Evolutionary conservation across 2,888 invertebrate species (phyloP), one percentile per base, ranked within the genome.

Genomic region (Crioceris asparagi): DNA sequence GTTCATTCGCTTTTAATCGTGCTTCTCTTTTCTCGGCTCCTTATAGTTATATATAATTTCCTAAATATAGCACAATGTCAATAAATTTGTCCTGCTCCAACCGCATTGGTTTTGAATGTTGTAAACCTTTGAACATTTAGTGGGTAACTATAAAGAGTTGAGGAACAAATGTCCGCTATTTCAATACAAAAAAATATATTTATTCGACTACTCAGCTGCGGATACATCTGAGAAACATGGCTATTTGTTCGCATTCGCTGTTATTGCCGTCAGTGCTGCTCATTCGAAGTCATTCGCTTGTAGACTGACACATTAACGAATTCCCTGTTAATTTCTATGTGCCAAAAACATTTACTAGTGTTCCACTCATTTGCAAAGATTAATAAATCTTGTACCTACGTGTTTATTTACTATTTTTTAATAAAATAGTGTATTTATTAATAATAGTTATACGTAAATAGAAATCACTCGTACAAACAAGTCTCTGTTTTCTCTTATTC

Each of bases 311-410:
- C 27, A 27, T 27, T 27, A 14, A 27, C 27, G 27, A n/a, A 11
- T 27, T 27, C 27, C 27, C 27, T 12, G 27, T 27, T 12, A 5
- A 27, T 5, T 27, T 27, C 12, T 15, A 27, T 27, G n/a, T 26
- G 26, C 8, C 26, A 26, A 26, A 26, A 26, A 26, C 26, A 26
- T 26, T 27, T 27, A 6, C 27, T 27, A 27, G 27, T 15, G 11
- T 12, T 27, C 12, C 27, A 27, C 10, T 27, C 27, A 27, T 11
- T 27, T 15, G 27, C 27, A 7, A 2, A 5, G 6, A 27, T 3
- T 4, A 25, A 12, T n/a, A n/a, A n/a, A n/a, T 21, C 21, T 21
- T 10, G 7, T 7, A 21, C 7, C 21, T 21, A 8, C 10, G 21
- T 21, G 21, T 21, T 21, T 10, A 10, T 25, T 25, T 6, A 25